Base-by-base conservation (phyloP, 2,113 vertebrate genomes). In the Brienomyrus longianalis region DNA sequence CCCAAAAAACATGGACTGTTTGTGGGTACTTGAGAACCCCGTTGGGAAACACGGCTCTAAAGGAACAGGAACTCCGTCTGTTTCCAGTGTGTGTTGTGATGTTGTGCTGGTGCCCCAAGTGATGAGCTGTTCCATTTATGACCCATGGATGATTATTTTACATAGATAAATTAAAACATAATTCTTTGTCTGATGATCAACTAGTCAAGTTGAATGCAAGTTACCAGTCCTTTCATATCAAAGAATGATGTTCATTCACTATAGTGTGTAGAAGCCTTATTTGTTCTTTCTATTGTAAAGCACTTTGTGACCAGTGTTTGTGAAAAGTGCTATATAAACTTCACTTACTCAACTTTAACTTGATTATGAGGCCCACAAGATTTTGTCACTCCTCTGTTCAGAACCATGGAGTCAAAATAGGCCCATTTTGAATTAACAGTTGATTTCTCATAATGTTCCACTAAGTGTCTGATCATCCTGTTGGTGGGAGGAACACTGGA, bases 51-150 rank as follows among this genome's bases (percentile, higher is more conserved):
- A 66, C n/a, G 11, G 62, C n/a, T 62, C 23, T 27, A 27, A 9
- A 92, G 92, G 91, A 93, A 93, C 91, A 91, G 92, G 88, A 92
- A 90, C 89, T 91, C 90, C 74, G 90, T 90, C 90, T 83, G 90
- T 91, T 92, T 91, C 90, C 92, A 93, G n/a, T 21, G 19, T 56
- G 19, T 21, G 54, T 21, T 92, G 90, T 91, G 50, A 39, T 59
- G 54, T 77, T 77, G 23, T 43, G 17, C 39, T 11, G 21, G 86
- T 88, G 7, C 54, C 17, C 31, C 56, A 7, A 19, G 15, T 17
- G 23, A 62, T 43, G 52, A n/a, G 54, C 19, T 27, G 17, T 62
- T 88, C 17, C 10, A 17, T 39, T 45, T n/a, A 35, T 88, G 86
- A 88, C 39, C 86, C 45, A 52, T 83, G 85, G 59, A 70, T 56